phyloP scores from a whole-genome alignment of 2,797 vertebrate species.

The Melanotaenia parkinsoni region DNA sequence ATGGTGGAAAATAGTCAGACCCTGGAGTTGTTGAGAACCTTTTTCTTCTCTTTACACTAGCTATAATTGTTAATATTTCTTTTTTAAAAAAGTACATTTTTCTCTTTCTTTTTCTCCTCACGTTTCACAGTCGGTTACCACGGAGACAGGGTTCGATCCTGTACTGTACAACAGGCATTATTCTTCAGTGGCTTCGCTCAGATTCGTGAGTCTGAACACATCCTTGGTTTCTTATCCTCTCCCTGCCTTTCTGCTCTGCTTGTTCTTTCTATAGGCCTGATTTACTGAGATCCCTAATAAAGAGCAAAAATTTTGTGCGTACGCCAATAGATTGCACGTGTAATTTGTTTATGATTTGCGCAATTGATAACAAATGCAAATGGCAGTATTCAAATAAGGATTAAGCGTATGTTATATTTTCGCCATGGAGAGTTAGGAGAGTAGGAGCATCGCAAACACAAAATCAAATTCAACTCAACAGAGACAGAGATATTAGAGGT shows the following conservation, averaged over 20 bases:
- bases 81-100: constrained; percentile 32
- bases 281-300: too few species aligned
- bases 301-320: too few species aligned
- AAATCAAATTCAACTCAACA: too few species aligned
- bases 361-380: too few species aligned
- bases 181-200: constrained; percentile 98
- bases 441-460: too few species aligned
- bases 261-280: neutral
- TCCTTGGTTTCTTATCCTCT: constrained; percentile 26
- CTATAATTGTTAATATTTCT: constrained; percentile 18
- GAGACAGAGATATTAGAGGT: neutral
- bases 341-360: too few species aligned
- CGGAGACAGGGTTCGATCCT: constrained; percentile 96
- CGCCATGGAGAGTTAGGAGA: too few species aligned
- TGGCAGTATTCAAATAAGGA: too few species aligned
- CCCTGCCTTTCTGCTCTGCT: constrained; percentile 6
- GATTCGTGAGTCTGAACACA: constrained; percentile 88
- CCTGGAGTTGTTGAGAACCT: neutral
- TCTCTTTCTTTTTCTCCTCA: constrained; percentile 18
- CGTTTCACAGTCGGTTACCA: constrained; percentile 90
- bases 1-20: neutral
- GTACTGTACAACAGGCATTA: constrained; percentile 98
- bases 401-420: too few species aligned
- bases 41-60: neutral
- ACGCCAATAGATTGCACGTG: too few species aligned